phyloP scores from a whole-genome alignment of 2,888 invertebrate species.

The Pheosia tremula region DNA sequence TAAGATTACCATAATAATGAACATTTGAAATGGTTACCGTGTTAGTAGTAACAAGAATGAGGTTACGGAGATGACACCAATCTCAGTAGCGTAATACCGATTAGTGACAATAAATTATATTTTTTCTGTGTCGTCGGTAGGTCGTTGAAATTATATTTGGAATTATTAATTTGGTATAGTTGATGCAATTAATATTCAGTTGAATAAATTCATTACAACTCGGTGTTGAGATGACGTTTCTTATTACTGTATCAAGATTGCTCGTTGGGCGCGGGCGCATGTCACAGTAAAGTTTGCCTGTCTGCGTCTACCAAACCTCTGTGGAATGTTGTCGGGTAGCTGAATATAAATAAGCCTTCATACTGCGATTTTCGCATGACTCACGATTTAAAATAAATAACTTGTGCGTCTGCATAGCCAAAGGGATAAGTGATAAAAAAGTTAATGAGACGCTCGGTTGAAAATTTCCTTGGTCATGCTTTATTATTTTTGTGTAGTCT shows the following conservation, averaged over 20 bases:
- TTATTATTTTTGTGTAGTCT: conserved; percentile 32
- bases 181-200: conserved; percentile 27
- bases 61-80: conserved; percentile 46
- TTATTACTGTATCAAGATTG: conserved; percentile 24
- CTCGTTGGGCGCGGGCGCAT: conserved; percentile 40
- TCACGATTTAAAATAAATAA: conserved; percentile 58
- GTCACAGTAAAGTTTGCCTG: conserved; percentile 57
- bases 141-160: conserved; percentile 36
- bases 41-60: conserved; percentile 42
- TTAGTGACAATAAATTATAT: conserved; percentile 49
- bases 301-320: conserved; percentile 52
- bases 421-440: conserved; percentile 34
- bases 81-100: conserved; percentile 44
- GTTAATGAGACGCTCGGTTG: conserved; percentile 22
- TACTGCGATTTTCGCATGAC: conserved; percentile 68
- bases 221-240: conserved; percentile 20
- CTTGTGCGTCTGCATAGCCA: conserved; percentile 38
- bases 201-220: conserved; percentile 23
- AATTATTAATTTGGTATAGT: conserved; percentile 29
- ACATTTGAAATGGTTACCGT: conserved; percentile 32
- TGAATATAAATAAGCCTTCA: conserved; percentile 73
- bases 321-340: conserved; percentile 73
- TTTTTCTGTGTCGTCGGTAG: conserved; percentile 37
- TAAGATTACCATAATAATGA: conserved; percentile 51
- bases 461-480: conserved; percentile 38